Evolutionary conservation across 2,888 invertebrate species (phyloP).

Genomic region (Sinohyriopsis cumingii): DNA sequence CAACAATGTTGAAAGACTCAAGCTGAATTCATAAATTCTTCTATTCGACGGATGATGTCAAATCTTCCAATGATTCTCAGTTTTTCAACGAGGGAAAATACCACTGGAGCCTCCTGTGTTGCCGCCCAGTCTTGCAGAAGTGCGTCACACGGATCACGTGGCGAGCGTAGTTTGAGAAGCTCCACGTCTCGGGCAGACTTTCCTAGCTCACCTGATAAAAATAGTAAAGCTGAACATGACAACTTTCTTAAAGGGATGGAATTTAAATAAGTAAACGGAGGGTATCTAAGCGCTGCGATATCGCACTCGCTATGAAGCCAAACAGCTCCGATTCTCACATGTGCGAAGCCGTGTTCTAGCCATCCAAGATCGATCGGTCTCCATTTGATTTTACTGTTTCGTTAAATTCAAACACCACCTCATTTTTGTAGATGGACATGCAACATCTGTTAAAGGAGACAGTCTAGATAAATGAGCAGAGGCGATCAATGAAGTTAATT

Average conservation of each 20-base stretch:
- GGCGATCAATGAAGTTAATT: too few relatives aligned
- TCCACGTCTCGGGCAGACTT: conserved; percentile 26
- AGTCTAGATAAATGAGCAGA: too few relatives aligned
- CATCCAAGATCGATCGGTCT: too few relatives aligned
- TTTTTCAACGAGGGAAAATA: conserved; percentile 17
- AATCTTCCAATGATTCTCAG: conserved; percentile 30
- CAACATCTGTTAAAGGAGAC: too few relatives aligned
- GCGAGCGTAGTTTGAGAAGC: conserved; percentile 24
- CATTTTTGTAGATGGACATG: too few relatives aligned
- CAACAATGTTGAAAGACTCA: too few relatives aligned
- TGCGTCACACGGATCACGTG: conserved; percentile 39
- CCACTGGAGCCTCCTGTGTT: conserved; percentile 19
- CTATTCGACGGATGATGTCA: conserved; percentile 29
- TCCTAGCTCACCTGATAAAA: conserved; percentile 28
- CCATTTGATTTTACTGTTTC: too few relatives aligned
- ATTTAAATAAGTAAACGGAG: background rate
- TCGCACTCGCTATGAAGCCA: too few relatives aligned
- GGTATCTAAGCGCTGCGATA: background rate
- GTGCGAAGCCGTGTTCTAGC: too few relatives aligned
- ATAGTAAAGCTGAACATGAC: background rate
- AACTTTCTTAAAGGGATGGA: background rate
- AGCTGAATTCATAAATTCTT: conserved; percentile 17
- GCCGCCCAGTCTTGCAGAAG: conserved; percentile 36
- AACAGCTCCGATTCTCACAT: too few relatives aligned
- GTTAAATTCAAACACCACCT: too few relatives aligned